These are phyloP conservation scores for Coleophora flavipennella DNA, from an alignment of 2,888 invertebrate species.

Conservation along the genomic window DNA sequence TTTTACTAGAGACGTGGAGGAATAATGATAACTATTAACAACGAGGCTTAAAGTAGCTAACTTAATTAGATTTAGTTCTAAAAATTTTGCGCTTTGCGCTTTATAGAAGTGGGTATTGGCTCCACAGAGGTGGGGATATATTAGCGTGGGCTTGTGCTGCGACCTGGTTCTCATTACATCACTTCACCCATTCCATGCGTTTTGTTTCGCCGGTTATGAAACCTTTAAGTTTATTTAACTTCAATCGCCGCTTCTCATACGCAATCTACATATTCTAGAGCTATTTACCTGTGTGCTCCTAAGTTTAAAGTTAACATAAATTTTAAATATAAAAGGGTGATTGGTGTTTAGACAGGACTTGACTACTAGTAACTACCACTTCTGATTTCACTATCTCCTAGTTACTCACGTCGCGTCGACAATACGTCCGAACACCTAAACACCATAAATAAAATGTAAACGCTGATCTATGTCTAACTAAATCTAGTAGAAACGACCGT, in stretches of 20 bases:
- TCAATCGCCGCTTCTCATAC: constrained; percentile 37
- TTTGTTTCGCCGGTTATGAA: constrained; percentile 25
- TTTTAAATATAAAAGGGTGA: constrained; percentile 18
- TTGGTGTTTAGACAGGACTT: constrained; percentile 36
- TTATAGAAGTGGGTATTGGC: constrained; percentile 8
- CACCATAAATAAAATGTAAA: constrained; percentile 18
- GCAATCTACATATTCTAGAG: constrained; percentile 35
- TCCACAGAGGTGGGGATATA: constrained; percentile 10
- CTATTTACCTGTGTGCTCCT: constrained; percentile 34
- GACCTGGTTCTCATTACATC: constrained; percentile 21
- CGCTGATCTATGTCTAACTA: neutral
- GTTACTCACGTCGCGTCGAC: neutral
- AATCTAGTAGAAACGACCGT: neutral
- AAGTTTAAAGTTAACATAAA: constrained; percentile 18
- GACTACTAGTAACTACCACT: constrained; percentile 10
- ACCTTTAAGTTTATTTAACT: constrained; percentile 16
- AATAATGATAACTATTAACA: constrained; percentile 3
- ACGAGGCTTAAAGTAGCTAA: constrained; percentile 20
- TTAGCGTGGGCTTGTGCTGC: constrained; percentile 17
- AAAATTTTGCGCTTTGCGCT: constrained; percentile 15
- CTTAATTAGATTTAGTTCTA: constrained; percentile 8
- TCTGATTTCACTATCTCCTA: too few relatives aligned
- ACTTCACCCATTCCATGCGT: constrained; percentile 28
- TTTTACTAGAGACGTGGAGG: constrained; percentile 21
- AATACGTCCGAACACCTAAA: constrained; percentile 28